Evolutionary conservation across 2,113 vertebrate species (phyloP).

Genomic region (Mustelus asterias): DNA sequence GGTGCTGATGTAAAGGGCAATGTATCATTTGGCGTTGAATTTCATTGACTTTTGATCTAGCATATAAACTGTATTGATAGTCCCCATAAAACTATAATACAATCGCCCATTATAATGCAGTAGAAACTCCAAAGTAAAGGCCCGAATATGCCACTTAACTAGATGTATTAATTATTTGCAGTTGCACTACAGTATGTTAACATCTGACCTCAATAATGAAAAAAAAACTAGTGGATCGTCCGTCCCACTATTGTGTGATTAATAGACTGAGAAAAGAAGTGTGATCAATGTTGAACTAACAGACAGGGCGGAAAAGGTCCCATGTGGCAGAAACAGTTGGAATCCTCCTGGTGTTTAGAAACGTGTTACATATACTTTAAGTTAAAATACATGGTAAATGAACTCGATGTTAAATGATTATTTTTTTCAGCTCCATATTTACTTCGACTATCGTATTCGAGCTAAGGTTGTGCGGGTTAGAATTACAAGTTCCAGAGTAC

Average conservation of each 20-base stretch:
- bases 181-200: background rate
- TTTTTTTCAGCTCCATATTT: background rate
- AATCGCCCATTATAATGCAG: background rate
- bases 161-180: background rate
- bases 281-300: background rate
- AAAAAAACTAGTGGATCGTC: background rate
- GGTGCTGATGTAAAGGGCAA: background rate
- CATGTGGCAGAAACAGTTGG: background rate
- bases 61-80: slow-evolving; percentile 1
- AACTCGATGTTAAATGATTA: background rate
- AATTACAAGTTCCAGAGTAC: slow-evolving; percentile 15
- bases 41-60: slow-evolving; percentile 14
- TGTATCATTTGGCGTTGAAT: background rate
- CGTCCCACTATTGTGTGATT: background rate
- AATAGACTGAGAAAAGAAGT: background rate
- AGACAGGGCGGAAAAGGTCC: background rate
- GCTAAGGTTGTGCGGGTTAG: background rate
- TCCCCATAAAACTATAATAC: background rate
- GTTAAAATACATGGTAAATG: background rate
- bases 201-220: background rate
- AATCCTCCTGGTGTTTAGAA: background rate
- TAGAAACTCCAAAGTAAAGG: background rate
- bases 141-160: background rate
- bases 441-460: background rate
- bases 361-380: background rate